Evolutionary conservation across 2,113 vertebrate genomes (phyloP).

Genomic region (Nothoprocta perdicaria): DNA sequence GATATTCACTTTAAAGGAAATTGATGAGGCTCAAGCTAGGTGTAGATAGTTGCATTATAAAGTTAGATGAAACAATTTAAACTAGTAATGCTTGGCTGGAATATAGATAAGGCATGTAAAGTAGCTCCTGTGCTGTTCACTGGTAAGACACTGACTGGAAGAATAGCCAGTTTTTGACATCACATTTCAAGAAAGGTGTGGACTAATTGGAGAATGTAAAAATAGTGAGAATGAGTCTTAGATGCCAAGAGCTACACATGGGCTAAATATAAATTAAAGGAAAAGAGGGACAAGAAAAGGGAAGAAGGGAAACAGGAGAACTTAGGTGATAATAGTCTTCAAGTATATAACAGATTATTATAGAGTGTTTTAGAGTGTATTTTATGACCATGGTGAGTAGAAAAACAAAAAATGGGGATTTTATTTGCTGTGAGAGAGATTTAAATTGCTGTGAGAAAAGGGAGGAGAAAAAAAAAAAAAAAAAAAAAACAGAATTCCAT

Average conservation of each 20-base stretch:
- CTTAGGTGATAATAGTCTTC: neutral
- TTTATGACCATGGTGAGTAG: neutral
- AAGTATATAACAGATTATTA: neutral
- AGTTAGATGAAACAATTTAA: neutral
- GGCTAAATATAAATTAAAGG: neutral
- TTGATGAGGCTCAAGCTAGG: neutral
- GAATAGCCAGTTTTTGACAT: neutral
- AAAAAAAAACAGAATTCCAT: neutral
- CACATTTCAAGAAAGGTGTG: neutral
- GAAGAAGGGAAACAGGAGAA: neutral
- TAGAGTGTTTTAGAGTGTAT: neutral
- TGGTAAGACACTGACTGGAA: neutral
- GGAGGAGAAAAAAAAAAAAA: too few species aligned
- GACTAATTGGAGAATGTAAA: neutral
- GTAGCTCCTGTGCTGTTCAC: neutral
- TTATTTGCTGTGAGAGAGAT: neutral
- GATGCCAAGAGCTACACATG: neutral
- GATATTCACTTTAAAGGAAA: neutral
- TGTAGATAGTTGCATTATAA: neutral
- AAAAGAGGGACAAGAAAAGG: neutral
- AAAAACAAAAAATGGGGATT: accelerated
- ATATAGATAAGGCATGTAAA: neutral
- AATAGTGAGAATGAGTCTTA: neutral
- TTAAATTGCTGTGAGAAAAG: too few species aligned
- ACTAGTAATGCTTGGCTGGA: neutral